Conservation (phyloP, 2,888 invertebrate species). For the Apamea sordens region DNA sequence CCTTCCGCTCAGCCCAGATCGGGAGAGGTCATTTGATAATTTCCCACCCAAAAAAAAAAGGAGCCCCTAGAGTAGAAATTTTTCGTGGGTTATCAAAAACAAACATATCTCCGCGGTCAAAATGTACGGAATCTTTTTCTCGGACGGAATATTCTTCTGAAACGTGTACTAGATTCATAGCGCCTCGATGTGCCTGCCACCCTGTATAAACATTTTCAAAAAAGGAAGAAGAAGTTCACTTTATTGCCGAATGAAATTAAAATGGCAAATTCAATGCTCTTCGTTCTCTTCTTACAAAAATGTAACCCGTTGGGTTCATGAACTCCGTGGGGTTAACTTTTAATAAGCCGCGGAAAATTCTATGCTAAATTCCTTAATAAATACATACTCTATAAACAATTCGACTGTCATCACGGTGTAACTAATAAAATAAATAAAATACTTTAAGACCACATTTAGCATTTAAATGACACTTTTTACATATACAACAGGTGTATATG, state of each 20-base stretch:
- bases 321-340: neutral
- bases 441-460: constrained; percentile 39
- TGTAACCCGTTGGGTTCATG: neutral
- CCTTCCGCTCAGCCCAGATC: too few relatives aligned
- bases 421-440: constrained; percentile 49
- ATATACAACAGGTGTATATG: constrained; percentile 45
- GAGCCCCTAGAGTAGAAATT: too few relatives aligned
- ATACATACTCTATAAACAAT: neutral
- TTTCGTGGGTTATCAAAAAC: neutral
- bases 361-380: neutral
- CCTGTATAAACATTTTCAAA: neutral
- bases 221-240: neutral
- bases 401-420: constrained; percentile 10
- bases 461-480: constrained; percentile 43
- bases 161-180: neutral
- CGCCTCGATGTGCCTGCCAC: neutral
- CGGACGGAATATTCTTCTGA: too few relatives aligned
- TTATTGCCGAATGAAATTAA: neutral
- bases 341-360: neutral
- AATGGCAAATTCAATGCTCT: neutral
- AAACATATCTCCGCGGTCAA: neutral
- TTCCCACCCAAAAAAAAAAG: too few relatives aligned
- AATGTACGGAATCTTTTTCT: neutral
- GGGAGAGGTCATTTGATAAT: too few relatives aligned
- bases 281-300: neutral